Conservation (phyloP, 2,797 vertebrate genomes). For the Brachyalestes nurse region DNA sequence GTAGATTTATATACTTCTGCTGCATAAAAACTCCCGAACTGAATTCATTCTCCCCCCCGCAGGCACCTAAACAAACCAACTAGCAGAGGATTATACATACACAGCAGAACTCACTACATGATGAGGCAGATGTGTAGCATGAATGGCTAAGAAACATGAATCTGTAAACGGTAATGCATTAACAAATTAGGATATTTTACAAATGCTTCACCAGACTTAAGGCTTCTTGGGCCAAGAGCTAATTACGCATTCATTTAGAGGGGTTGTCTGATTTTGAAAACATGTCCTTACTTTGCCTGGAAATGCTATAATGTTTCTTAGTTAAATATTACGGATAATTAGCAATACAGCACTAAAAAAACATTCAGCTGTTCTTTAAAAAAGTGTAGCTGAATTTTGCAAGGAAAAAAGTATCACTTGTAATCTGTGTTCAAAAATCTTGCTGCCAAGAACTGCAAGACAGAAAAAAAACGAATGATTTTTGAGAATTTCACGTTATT, state of each 20-base stretch:
- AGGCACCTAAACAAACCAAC: neutral
- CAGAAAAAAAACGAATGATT: no score
- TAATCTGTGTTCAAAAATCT: neutral
- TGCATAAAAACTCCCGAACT: neutral
- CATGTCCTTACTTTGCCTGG: neutral
- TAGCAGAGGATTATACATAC: neutral
- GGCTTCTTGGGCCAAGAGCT: neutral
- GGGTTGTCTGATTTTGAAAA: conserved; percentile 7
- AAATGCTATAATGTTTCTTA: neutral
- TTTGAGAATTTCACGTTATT: no score
- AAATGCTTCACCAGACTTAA: neutral
- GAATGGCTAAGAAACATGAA: neutral
- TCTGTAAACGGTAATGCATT: neutral
- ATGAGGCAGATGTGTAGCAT: neutral
- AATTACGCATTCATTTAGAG: conserved; percentile 1
- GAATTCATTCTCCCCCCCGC: neutral
- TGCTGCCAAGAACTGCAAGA: neutral
- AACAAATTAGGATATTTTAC: neutral
- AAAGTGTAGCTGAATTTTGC: neutral
- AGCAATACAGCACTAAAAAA: neutral
- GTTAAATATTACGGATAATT: neutral
- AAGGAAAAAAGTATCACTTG: neutral
- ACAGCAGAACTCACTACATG: neutral
- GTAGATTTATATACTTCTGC: neutral
- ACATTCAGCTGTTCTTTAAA: neutral